Evolutionary conservation across 2,888 invertebrate genomes (phyloP).

Genomic region (Lacanobia wlatinum): DNA sequence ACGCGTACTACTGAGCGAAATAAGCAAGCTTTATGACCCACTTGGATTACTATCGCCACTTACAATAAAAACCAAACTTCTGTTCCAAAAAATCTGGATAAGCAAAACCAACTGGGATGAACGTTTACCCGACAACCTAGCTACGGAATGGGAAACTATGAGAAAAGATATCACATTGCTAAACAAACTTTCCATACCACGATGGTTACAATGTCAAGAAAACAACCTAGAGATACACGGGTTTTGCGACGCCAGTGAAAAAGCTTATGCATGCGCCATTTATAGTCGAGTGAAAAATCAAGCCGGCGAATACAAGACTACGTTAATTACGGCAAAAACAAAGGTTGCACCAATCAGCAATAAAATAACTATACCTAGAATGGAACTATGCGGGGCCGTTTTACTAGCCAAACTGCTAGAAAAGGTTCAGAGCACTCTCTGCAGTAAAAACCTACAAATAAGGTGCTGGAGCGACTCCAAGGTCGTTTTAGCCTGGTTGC

Average conservation of each 20-base stretch:
- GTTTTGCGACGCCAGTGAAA: background rate
- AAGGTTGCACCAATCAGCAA: background rate
- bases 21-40: too few relatives aligned
- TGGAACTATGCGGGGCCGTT: background rate
- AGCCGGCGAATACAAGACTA: background rate
- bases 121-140: background rate
- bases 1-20: too few relatives aligned
- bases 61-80: background rate
- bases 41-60: too few relatives aligned
- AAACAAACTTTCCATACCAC: conserved; percentile 2
- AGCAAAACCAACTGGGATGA: too few relatives aligned
- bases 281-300: background rate
- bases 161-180: conserved; percentile 4
- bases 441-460: background rate
- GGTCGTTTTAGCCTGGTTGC: too few relatives aligned
- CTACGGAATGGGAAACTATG: conserved; percentile 5
- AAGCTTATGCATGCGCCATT: background rate
- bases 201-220: background rate
- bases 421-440: background rate
- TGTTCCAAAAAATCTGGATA: too few relatives aligned
- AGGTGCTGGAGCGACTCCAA: background rate
- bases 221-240: background rate
- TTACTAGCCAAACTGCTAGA: background rate
- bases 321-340: background rate
- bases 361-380: background rate